Base-by-base conservation (phyloP, 2,113 vertebrate species). In the Sebastes fasciatus region DNA sequence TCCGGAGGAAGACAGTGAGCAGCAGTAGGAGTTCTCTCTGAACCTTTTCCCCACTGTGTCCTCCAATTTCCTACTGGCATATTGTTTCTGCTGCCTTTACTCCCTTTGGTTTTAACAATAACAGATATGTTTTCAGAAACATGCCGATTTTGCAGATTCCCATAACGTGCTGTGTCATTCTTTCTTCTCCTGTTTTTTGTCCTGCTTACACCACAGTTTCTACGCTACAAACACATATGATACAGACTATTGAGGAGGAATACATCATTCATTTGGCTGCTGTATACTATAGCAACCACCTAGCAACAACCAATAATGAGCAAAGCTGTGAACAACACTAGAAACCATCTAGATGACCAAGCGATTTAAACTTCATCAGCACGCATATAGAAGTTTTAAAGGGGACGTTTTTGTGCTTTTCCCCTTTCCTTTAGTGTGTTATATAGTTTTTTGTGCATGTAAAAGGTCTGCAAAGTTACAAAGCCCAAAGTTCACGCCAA, bases 21-120 rank as follows among this genome's bases (percentile, higher is more conserved):
- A 68, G 65, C 42, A 64, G 40, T 14, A 9, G 12, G 57, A 17
- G 49, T 9, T 76, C 65, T 54, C 45, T 26, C 13, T 66, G 61
- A 78, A 83, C 34, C 21, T 61, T 65, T 43, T 62, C 62, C 68
- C 13, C 48, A 4, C n/a, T 16, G 23, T 26, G 40, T 80, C 68
- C 73, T 84, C 46, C 51, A 48, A 1, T 43, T 11, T 66, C 19
- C 67, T 79, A 57, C 48, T 40, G 58, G 58, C 19, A 45, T 14
- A 16, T 54, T 46, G 68, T 21, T 48, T 17, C 8, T 54, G 62
- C 40, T n/a, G 26, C 52, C 60, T 69, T 45, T 62, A 49, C 66
- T 72, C 48, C 64, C 46, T 6, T 66, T 19, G 79, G 6, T 64
- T 4, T 54, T 49, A 26, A 82, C 55, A 48, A 40, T 55, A 40